A percentile compares a stretch with the other conserved stretches of the same genome.
These are phyloP conservation scores for Centroberyx gerrardi DNA, from an alignment of 2,797 vertebrate genomes.

Conservation along the genomic window DNA sequence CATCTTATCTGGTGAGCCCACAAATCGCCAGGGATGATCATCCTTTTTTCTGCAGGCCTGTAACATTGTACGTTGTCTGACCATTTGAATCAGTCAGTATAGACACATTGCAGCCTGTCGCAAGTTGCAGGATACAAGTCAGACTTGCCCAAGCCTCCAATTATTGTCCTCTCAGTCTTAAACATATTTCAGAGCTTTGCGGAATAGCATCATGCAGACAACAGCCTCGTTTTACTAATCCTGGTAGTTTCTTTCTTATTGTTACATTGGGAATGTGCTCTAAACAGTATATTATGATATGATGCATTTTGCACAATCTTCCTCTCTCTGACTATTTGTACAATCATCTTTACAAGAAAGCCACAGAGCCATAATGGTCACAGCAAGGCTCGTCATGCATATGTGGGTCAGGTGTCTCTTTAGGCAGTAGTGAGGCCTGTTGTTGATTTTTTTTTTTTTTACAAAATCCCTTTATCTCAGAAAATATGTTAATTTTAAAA, in stretches of 20 bases:
- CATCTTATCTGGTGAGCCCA: constrained; percentile 70
- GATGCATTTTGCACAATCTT: constrained; percentile 24
- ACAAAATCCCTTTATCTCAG: constrained; percentile 2
- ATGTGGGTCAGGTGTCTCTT: constrained; percentile 58
- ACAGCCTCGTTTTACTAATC: not conserved
- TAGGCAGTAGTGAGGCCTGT: constrained; percentile 38
- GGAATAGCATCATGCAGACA: not conserved
- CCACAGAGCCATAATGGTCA: constrained; percentile 24
- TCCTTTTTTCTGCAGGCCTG: constrained; percentile 73
- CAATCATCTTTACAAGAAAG: constrained; percentile 15
- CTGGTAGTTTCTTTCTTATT: not conserved
- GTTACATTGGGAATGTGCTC: not conserved
- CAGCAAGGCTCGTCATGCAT: constrained; percentile 12
- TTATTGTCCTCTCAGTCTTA: constrained; percentile 13
- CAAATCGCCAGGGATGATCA: constrained; percentile 61
- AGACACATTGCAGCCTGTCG: constrained; percentile 42
- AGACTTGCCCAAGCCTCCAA: constrained; percentile 28
- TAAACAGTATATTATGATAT: not conserved
- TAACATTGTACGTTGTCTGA: constrained; percentile 58
- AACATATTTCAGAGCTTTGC: not conserved
- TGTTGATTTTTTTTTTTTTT: constrained; percentile 6
- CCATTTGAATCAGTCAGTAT: constrained; percentile 51
- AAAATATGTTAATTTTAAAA: not conserved
- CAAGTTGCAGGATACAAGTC: constrained; percentile 14
- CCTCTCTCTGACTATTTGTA: not conserved